These are phyloP conservation scores for Pangasius krempfi DNA, from an alignment of 2,797 vertebrate species.

Conservation along the genomic window DNA sequence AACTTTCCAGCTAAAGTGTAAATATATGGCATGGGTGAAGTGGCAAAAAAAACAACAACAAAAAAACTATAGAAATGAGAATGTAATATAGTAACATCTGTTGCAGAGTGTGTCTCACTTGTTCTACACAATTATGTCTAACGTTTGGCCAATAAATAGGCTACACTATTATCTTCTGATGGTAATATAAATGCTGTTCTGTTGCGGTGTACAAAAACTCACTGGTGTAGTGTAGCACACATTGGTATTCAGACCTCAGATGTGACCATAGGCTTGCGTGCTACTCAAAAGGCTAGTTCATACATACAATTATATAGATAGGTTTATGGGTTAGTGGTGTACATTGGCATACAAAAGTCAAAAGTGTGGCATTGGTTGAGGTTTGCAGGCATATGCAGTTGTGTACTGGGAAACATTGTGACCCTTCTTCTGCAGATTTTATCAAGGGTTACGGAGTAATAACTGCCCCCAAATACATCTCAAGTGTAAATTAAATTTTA, in stretches of 20 bases:
- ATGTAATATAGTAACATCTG: not conserved
- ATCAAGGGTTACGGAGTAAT: not conserved
- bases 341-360: not conserved
- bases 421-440: not conserved
- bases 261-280: not conserved
- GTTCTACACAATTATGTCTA: not conserved
- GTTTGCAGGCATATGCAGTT: not conserved
- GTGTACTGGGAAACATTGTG: not conserved
- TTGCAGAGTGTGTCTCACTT: not conserved
- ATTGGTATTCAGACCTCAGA: not conserved
- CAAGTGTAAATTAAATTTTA: not conserved
- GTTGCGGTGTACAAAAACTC: not conserved
- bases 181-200: not conserved
- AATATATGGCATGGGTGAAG: not conserved
- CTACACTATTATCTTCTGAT: not conserved
- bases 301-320: not conserved
- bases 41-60: not conserved
- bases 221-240: not conserved
- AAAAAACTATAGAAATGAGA: not conserved
- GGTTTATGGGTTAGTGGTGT: not conserved
- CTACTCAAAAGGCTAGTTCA: not conserved
- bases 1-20: not conserved
- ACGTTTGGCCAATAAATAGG: not conserved
- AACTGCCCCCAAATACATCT: not conserved
- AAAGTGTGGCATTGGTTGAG: not conserved